Evolutionary conservation across 2,888 invertebrate species (phyloP), one percentile per base, ranked within the genome.

Genomic region (Acleris sparsana): DNA sequence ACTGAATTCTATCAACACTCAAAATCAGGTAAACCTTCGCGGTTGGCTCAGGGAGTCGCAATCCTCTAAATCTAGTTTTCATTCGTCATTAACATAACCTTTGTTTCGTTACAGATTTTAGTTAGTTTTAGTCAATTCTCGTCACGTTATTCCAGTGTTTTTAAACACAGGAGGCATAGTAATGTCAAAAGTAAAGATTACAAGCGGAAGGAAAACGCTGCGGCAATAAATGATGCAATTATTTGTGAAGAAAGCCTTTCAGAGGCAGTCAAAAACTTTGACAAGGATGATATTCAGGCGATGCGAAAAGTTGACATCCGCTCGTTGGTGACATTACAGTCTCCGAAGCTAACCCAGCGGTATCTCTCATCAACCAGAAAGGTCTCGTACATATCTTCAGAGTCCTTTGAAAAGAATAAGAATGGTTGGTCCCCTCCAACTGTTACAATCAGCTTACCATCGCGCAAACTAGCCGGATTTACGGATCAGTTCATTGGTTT

Each of bases 1-100:
- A 90, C 77, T 93, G 90, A 92, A 93, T 83, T 92, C 93, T 79
- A 70, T 93, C 79, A 93, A 93, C 78, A 92, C 86, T 76, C 93
- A 92, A 87, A 93, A 92, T 78, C 93, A 93, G 92, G 93, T 89
- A 81, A 83, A 73, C 67, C 52, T 51, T 33, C 39, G 72, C 69
- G 64, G 25, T 43, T 3, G 5, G 4, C 6, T 39, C 43, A 46
- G 16, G 11, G 11, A 7, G n/a, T 43, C 13, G 25, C 60, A 46
- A 18, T 48, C 57, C 9, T 60, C 43, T 58, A 69, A 65, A 71
- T 73, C 17, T 46, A 71, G 75, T 75, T 72, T 70, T 79, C 78
- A 80, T 82, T 85, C 81, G 85, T 85, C 86, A 87, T 80, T 80
- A 77, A 76, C 77, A 80, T 87, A 87, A 87, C 86, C 87, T 87